Conservation (phyloP, 2,797 vertebrate genomes). For the Chaenodraco wilsoni region DNA sequence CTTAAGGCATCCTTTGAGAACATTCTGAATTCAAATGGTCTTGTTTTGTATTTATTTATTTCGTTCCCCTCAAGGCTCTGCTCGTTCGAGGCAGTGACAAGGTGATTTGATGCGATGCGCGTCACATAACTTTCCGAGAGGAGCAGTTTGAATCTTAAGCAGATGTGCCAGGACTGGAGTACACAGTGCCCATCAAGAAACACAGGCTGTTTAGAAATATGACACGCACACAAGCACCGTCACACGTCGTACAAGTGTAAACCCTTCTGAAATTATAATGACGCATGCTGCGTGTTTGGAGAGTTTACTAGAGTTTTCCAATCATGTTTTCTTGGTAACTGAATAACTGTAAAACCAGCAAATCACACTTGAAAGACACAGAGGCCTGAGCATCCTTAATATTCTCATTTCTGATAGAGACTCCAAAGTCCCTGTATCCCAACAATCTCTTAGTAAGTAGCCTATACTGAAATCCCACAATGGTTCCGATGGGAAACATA, state of each 20-base stretch:
- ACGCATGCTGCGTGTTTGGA: conserved; percentile 36
- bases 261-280: conserved; percentile 49
- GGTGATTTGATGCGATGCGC: conserved; percentile 57
- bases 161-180: conserved; percentile 15
- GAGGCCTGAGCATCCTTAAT: conserved; percentile 57
- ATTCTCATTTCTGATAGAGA: conserved; percentile 40
- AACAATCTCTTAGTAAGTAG: conserved; percentile 46
- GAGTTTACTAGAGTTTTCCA: conserved; percentile 47
- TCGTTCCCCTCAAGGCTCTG: conserved; percentile 38
- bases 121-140: conserved; percentile 45
- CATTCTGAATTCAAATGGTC: conserved; percentile 62
- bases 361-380: conserved; percentile 48
- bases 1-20: conserved; percentile 57
- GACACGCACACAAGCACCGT: conserved; percentile 17
- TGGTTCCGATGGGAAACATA: conserved; percentile 53
- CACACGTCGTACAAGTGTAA: conserved; percentile 22
- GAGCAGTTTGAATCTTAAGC: conserved; percentile 52
- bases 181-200: conserved; percentile 38
- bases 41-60: conserved; percentile 71
- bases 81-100: conserved; percentile 45
- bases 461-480: conserved; percentile 34
- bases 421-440: conserved; percentile 43
- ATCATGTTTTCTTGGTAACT: conserved; percentile 57
- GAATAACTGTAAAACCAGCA: conserved; percentile 50
- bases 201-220: conserved; percentile 19